Evolutionary conservation across 64 coral and sea anemone genomes (phyloP).

Genomic region (Exaiptasia diaphana): DNA sequence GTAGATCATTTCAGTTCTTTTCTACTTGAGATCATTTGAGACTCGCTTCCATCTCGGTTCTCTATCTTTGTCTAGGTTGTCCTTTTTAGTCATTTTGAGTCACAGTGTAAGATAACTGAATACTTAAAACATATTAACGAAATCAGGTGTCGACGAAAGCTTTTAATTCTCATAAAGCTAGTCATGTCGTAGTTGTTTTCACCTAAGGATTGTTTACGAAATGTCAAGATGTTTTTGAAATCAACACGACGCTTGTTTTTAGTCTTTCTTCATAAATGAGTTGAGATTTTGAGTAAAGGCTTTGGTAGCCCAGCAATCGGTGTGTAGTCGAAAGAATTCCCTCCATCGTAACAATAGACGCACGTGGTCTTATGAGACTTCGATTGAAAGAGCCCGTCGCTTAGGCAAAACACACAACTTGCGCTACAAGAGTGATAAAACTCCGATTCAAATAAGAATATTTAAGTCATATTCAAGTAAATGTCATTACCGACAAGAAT

Average conservation of each 20-base stretch:
- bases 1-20: too few species aligned
- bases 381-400: neutral
- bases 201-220: neutral
- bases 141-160: neutral
- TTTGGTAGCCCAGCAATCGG: neutral
- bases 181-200: neutral
- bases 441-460: neutral
- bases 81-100: neutral
- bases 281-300: neutral
- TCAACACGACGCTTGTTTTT: neutral
- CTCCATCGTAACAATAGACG: neutral
- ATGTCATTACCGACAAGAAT: constrained; percentile 1
- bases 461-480: neutral
- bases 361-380: constrained; percentile 7
- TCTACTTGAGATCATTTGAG: too few species aligned
- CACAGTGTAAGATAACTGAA: neutral
- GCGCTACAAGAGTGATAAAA: constrained; percentile 8
- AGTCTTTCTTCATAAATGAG: neutral
- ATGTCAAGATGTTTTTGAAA: neutral
- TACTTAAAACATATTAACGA: neutral
- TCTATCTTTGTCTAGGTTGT: too few species aligned
- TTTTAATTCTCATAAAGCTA: neutral
- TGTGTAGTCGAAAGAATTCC: neutral
- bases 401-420: constrained; percentile 3
- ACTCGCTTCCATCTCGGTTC: too few species aligned